Base-by-base conservation (phyloP, 2,888 invertebrate species). In the Teleiodes luculella region DNA sequence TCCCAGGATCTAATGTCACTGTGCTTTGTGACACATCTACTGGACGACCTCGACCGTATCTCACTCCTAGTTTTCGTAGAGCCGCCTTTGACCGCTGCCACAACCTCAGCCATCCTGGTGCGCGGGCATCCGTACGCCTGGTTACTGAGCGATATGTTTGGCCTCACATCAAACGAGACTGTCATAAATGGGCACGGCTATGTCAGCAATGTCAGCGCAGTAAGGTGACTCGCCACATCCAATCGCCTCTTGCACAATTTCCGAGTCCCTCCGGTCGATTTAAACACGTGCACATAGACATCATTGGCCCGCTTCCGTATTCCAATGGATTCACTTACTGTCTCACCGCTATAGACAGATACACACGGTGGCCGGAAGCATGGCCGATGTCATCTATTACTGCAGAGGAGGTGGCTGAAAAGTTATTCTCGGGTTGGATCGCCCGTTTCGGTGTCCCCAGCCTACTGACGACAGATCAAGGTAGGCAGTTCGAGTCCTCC, bases 371-470 rank as follows among this genome's bases (percentile, higher is more conserved):
- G 49, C 49, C 49, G 28, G 59, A 79, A 55, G 76, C 65, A 0
- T 58, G 67, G n/a, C 78, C 80, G 0, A 45, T 80, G 1, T 7
- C 18, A 0, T 68, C 78, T 48, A 76, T 75, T 10, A 72, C 75
- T 0, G 78, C 77, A 0, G 73, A 70, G 48, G 70, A 76, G 0
- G 70, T 74, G 4, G 75, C 76, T 1, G 24, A 55, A 11, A 69
- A 75, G 2, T 67, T 87, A 7, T 54, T 71, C 16, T 31, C 46
- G 0, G 58, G 59, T 0, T 88, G 83, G 86, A 70, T 88, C 1
- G 49, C 80, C 0, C 60, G 80, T 6, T 85, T 72, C 54, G 84
- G 85, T 0, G 63, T 71, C 8, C 85, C 83, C 2, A 60, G 54
- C 1, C 43, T 58, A 3, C 60, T 67, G 2, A 63, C 64, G 0